Percentiles rank a stretch among this genome's conserved stretches.
Evolutionary conservation across 2,113 vertebrate genomes (phyloP).

Genomic region (Amazona vittata): DNA sequence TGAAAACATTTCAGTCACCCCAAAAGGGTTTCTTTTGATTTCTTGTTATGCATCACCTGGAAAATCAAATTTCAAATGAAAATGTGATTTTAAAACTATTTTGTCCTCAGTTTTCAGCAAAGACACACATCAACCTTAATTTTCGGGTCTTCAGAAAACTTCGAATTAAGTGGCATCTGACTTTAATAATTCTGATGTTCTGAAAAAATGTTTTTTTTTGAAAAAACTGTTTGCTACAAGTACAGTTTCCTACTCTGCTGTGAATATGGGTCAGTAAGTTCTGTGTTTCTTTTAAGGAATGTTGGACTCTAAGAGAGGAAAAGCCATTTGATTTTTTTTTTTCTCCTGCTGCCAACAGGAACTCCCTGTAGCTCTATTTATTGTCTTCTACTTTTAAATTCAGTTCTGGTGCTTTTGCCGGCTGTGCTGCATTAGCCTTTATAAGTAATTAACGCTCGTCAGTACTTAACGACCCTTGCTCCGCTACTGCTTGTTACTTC

Average conservation of each 20-base stretch:
- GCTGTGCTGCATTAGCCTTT: background rate
- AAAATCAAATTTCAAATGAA: background rate
- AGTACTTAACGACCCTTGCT: background rate
- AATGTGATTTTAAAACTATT: background rate
- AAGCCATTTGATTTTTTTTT: background rate
- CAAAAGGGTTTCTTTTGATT: background rate
- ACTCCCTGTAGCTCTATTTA: background rate
- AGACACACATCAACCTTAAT: background rate
- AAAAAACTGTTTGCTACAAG: background rate
- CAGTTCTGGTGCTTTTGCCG: background rate
- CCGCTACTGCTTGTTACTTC: background rate
- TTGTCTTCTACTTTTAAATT: background rate
- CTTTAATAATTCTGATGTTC: background rate
- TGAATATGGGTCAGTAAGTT: background rate
- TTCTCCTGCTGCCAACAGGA: background rate
- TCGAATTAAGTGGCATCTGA: background rate
- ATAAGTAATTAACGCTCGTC: too few relatives aligned
- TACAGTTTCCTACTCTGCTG: background rate
- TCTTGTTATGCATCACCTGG: background rate
- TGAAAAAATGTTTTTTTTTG: background rate
- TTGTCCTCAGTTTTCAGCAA: background rate
- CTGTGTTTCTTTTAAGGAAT: background rate
- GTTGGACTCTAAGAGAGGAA: accelerated
- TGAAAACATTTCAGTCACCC: background rate
- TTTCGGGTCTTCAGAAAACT: background rate